Evolutionary conservation across 53 echinoderm and acorn worm genomes (phyloP), one percentile per base, ranked within the genome.

Genomic region (Holothuria scabra): DNA sequence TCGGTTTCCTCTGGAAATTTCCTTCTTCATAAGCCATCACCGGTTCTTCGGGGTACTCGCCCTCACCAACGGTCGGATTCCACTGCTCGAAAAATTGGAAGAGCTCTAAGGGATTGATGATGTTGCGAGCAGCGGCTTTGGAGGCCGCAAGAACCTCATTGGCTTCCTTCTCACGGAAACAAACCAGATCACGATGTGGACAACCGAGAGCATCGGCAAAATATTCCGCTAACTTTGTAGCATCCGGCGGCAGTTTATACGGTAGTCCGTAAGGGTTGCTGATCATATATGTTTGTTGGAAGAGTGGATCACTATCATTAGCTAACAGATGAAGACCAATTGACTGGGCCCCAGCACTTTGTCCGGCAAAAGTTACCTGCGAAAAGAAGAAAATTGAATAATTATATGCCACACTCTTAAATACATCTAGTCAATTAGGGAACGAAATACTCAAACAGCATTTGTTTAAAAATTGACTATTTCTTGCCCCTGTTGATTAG

Each of bases 291-390:
- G 88, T 65, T 28, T 84, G 89, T 4, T 88, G 84, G 28, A 88
- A 84, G 13, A 88, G 79, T 22, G 65, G 76, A 10, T 67, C 68
- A 57, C 89, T 88, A 25, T 58, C 38, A 14, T 84, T 38, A 26
- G 84, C 26, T 28, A 88, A 31, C 20, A 88, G 28, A 66, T 88
- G 89, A 21, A 84, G 24, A 32, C 76, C 67, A 21, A 66, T 66
- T 18, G 89, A 84, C 74, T 88, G 84, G 4, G 80, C 89, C 12
- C 89, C 84, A 26, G 89, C 84, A 81, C 89, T 88, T 56, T 88
- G 89, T 0, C 89, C 89, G 25, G 74, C 75, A 1, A 84, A 24
- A 23, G 89, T 88, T 24, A 88, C 89, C 89, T 88, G 66, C 20
- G 31, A 79, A 33, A 24, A 57, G 12, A 52, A 52, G 52, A 16